phyloP scores from a whole-genome alignment of 2,113 vertebrate species.

The Talpa occidentalis region DNA sequence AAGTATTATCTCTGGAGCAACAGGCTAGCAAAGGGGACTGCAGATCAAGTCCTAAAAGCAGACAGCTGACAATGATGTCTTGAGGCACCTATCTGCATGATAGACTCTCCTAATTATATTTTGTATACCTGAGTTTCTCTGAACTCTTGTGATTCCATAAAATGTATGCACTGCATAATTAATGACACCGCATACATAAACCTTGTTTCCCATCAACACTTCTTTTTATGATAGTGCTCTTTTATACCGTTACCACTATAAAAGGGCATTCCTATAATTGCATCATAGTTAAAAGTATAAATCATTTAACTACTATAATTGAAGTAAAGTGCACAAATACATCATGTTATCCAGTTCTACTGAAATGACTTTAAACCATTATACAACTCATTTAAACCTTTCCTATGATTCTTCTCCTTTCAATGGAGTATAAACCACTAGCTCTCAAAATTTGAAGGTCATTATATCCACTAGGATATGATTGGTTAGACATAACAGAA shows the following conservation, averaged over 20 bases:
- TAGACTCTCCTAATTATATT: neutral
- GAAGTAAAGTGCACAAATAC: neutral
- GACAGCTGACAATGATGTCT: neutral
- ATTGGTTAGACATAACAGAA: neutral
- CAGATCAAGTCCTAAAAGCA: slow-evolving; percentile 11
- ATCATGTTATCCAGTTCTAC: neutral
- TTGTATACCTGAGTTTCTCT: neutral
- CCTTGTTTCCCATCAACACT: neutral
- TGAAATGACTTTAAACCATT: slow-evolving; percentile 7
- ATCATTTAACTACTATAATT: neutral
- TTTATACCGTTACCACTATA: neutral
- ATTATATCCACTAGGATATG: neutral
- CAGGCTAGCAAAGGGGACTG: neutral
- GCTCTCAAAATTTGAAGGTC: neutral
- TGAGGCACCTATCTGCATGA: neutral
- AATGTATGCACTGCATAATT: neutral
- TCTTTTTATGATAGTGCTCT: neutral
- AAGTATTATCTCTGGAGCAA: neutral
- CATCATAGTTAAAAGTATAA: neutral
- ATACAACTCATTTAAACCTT: neutral
- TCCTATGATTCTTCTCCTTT: neutral
- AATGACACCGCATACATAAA: neutral
- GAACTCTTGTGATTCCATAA: neutral
- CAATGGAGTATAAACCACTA: neutral
- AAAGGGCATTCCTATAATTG: neutral